Conservation (phyloP, 2,113 vertebrate genomes). For the Azemiops feae region DNA sequence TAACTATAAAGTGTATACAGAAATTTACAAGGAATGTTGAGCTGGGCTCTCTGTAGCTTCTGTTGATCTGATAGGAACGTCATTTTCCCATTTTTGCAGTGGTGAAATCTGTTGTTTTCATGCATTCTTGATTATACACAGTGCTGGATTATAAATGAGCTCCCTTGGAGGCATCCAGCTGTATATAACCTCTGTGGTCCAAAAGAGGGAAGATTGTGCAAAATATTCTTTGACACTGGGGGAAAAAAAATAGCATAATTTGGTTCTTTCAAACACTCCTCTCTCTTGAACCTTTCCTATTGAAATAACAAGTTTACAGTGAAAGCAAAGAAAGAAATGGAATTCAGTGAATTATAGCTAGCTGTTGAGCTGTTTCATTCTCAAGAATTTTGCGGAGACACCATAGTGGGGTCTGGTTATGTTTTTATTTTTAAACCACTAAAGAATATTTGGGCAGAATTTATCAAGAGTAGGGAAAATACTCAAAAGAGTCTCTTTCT, state of each 20-base stretch:
- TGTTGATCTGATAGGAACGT: background rate
- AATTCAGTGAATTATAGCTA: background rate
- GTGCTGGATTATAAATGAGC: too few species aligned
- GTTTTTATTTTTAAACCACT: conserved; percentile 51
- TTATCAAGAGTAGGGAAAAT: conserved; percentile 29
- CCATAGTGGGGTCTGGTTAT: conserved; percentile 16
- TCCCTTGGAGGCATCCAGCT: too few species aligned
- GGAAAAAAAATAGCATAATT: background rate
- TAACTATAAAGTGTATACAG: background rate
- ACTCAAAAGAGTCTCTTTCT: background rate
- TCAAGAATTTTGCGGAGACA: conserved; percentile 39
- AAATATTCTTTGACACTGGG: background rate
- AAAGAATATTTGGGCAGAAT: conserved; percentile 28
- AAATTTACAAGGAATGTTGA: background rate
- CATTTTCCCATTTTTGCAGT: background rate
- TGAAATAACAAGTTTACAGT: conserved; percentile 11
- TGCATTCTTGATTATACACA: background rate
- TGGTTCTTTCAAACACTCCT: conserved; percentile 42
- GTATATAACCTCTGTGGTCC: background rate
- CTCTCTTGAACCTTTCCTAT: conserved; percentile 36
- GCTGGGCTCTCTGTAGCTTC: background rate
- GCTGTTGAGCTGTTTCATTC: background rate
- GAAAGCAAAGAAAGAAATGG: background rate
- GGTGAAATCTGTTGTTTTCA: background rate
- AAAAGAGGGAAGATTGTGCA: background rate